Evolutionary conservation across 2,797 vertebrate species (phyloP).

Genomic region (Rachycentron canadum): DNA sequence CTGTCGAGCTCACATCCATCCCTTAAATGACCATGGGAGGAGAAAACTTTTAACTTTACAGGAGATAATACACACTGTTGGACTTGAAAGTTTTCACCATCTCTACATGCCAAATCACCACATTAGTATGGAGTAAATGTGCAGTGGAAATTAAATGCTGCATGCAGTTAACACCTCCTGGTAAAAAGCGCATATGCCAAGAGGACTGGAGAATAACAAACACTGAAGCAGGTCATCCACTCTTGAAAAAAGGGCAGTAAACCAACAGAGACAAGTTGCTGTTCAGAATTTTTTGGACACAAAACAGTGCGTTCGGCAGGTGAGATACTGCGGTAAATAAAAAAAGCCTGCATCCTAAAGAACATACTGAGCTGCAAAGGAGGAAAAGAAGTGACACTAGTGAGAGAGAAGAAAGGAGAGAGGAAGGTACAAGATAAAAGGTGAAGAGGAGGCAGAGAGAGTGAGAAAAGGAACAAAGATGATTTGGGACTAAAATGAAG

Average conservation of each 20-base stretch:
- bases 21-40: not conserved
- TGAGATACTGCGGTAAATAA: slow-evolving; percentile 4
- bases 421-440: slow-evolving; percentile 18
- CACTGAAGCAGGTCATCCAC: slow-evolving; percentile 45
- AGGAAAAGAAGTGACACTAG: not conserved
- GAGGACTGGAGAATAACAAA: slow-evolving; percentile 29
- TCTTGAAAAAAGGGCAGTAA: slow-evolving; percentile 15
- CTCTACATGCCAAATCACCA: slow-evolving; percentile 1
- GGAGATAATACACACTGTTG: not conserved
- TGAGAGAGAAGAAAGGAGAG: not conserved
- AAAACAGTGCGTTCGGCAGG: not conserved
- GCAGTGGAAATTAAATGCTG: not conserved
- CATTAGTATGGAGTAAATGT: not conserved
- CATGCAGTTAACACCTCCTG: slow-evolving; percentile 10
- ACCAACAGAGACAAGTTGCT: slow-evolving; percentile 22
- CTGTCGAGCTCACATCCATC: not conserved
- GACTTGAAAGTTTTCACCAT: not conserved
- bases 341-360: slow-evolving; percentile 5
- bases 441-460: not conserved
- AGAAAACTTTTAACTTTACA: slow-evolving; percentile 4
- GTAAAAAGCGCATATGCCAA: slow-evolving; percentile 25
- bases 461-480: slow-evolving; percentile 15
- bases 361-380: not conserved
- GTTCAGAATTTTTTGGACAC: not conserved
- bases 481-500: slow-evolving; percentile 15